Base-by-base conservation (phyloP, 2,797 vertebrate genomes). In the Onychomys torridus region DNA sequence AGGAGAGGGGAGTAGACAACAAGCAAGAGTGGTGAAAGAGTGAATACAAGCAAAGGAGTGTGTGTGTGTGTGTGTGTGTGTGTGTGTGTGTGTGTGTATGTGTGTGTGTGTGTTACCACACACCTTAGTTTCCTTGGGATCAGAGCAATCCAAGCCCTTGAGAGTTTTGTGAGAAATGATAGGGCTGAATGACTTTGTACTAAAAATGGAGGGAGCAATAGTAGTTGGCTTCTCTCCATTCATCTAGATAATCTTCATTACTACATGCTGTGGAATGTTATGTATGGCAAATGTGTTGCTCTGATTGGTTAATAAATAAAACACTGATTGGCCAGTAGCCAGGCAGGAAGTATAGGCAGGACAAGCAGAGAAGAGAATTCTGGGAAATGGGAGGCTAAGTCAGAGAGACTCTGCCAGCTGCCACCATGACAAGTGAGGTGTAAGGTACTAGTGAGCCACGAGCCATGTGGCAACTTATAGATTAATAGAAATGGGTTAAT, bases 221-320 rank as follows among this genome's bases (percentile, higher is more conserved):
- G 67, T 94, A 75, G 97, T 81, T 98, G 85, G 43, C 67, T 95
- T 57, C 37, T 96, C 92, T 96, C 81, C 83, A 90, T 96, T 97
- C 37, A 95, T 96, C 93, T 92, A 91, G 57, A 93, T 97, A 93
- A 97, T 96, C 96, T 95, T 95, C 92, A 96, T 81, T 59, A 82
- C 96, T 97, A 25, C n/a, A n/a, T n/a, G n/a, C n/a, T n/a, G n/a
- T n/a, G n/a, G n/a, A n/a, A n/a, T n/a, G n/a, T n/a, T n/a, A n/a
- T n/a, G n/a, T n/a, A n/a, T n/a, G n/a, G n/a, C n/a, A n/a, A n/a
- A n/a, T n/a, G n/a, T n/a, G n/a, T n/a, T n/a, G n/a, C n/a, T n/a
- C n/a, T n/a, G n/a, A n/a, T n/a, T n/a, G n/a, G n/a, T n/a, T n/a
- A n/a, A n/a, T n/a, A n/a, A n/a, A n/a, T n/a, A n/a, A n/a, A n/a